phyloP scores from a whole-genome alignment of 2,888 invertebrate genomes.

The Perithous albicinctus region DNA sequence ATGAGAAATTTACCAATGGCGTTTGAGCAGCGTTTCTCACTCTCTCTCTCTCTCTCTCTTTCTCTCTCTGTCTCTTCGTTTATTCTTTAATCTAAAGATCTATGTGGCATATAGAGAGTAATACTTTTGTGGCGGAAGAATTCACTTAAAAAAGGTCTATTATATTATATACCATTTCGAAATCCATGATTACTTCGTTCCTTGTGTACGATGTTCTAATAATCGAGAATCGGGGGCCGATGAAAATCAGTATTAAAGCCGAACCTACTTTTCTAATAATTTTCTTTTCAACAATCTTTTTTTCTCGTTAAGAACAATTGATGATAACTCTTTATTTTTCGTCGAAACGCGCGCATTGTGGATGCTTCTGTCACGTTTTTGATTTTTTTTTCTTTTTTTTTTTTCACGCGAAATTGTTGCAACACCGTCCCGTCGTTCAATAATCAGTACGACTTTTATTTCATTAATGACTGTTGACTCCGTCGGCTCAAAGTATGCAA shows the following conservation, averaged over 20 bases:
- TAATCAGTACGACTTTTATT: slow-evolving; percentile 15
- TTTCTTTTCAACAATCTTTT: slow-evolving; percentile 16
- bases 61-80: background rate
- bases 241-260: slow-evolving; percentile 63
- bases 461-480: slow-evolving; percentile 22
- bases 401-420: slow-evolving; percentile 17
- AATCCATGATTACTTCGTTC: slow-evolving; percentile 37
- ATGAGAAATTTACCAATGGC: slow-evolving; percentile 95
- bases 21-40: slow-evolving; percentile 19
- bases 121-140: slow-evolving; percentile 68
- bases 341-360: slow-evolving; percentile 43
- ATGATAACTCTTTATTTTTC: slow-evolving; percentile 6
- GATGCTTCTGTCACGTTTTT: slow-evolving; percentile 63
- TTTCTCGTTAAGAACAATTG: background rate
- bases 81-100: slow-evolving; percentile 15
- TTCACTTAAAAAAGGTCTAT: slow-evolving; percentile 43
- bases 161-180: background rate
- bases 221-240: slow-evolving; percentile 33
- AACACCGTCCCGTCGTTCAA: slow-evolving; percentile 9
- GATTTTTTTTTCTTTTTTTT: no score
- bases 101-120: slow-evolving; percentile 6
- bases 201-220: background rate
- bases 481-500: slow-evolving; percentile 56
- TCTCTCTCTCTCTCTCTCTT: background rate
- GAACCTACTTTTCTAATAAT: slow-evolving; percentile 28